phyloP scores from a whole-genome alignment of 2,113 vertebrate genomes.

The Holacanthus passer region DNA sequence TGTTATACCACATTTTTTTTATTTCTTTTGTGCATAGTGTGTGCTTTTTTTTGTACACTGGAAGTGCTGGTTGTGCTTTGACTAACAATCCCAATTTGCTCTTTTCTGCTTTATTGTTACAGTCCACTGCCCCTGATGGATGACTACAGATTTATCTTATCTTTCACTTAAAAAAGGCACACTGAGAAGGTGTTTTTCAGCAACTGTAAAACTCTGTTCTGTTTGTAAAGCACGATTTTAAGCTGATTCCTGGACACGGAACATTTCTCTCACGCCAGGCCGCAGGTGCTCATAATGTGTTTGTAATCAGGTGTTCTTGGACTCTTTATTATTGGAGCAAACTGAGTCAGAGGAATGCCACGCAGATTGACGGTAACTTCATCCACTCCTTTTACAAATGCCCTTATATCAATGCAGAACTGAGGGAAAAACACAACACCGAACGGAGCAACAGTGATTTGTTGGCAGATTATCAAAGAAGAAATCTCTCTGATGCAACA shows the following conservation, averaged over 20 bases:
- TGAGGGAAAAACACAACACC: conserved; percentile 5
- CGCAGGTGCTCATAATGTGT: conserved; percentile 11
- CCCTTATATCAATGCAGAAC: background rate
- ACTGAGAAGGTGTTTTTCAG: background rate
- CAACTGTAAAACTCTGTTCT: background rate
- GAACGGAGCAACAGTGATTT: conserved; percentile 1
- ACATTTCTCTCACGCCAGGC: background rate
- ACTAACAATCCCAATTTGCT: background rate
- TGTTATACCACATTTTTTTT: background rate
- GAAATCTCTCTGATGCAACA: conserved; percentile 9
- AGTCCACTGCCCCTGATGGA: background rate
- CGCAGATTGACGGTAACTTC: background rate
- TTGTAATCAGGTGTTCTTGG: conserved; percentile 7
- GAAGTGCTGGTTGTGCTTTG: background rate
- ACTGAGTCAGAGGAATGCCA: background rate
- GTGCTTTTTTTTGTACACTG: background rate
- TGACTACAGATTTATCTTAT: background rate
- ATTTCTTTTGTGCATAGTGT: background rate
- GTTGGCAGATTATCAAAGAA: conserved; percentile 40
- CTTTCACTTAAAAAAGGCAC: background rate
- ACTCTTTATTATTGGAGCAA: background rate
- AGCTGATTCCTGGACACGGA: background rate
- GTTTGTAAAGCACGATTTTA: background rate
- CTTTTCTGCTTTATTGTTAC: background rate
- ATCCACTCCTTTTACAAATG: background rate